These are phyloP conservation scores for Cancer borealis DNA, from an alignment of 2,888 invertebrate species.

Conservation along the genomic window DNA sequence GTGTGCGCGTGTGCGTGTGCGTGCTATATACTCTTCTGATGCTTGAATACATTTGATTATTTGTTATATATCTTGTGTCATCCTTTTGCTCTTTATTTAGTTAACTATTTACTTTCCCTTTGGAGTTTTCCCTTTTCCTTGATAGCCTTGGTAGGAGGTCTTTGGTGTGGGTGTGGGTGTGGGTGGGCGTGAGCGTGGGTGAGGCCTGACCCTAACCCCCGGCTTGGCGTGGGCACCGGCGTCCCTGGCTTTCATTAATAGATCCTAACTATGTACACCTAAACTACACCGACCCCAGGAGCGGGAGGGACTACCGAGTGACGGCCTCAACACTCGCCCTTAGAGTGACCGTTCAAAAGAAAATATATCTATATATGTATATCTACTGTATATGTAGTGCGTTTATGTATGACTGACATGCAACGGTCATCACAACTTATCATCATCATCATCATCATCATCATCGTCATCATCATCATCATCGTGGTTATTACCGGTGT, in stretches of 20 bases:
- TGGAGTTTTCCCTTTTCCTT: no score
- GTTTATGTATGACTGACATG: constrained; percentile 13
- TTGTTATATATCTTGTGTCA: no score
- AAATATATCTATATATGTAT: constrained; percentile 44
- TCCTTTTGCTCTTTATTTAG: no score
- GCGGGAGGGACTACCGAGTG: constrained; percentile 69
- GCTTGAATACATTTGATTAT: no score
- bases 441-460: constrained; percentile 12
- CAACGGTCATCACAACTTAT: constrained; percentile 17
- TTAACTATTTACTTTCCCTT: no score
- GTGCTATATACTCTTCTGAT: no score
- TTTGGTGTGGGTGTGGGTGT: no score
- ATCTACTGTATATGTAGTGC: constrained; percentile 34
- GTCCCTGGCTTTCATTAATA: constrained; percentile 71
- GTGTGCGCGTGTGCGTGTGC: no score
- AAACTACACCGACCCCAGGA: constrained; percentile 69
- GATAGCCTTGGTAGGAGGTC: no score
- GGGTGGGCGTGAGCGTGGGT: no score
- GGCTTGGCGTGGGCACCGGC: constrained; percentile 9
- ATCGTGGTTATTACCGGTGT: not conserved
- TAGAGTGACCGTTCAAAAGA: constrained; percentile 18
- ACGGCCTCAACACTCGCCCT: constrained; percentile 55
- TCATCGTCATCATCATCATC: constrained; percentile 29
- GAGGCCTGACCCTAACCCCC: not conserved
- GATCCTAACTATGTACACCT: constrained; percentile 72